phyloP scores from a whole-genome alignment of 2,113 vertebrate genomes.

The Zapornia atra region DNA sequence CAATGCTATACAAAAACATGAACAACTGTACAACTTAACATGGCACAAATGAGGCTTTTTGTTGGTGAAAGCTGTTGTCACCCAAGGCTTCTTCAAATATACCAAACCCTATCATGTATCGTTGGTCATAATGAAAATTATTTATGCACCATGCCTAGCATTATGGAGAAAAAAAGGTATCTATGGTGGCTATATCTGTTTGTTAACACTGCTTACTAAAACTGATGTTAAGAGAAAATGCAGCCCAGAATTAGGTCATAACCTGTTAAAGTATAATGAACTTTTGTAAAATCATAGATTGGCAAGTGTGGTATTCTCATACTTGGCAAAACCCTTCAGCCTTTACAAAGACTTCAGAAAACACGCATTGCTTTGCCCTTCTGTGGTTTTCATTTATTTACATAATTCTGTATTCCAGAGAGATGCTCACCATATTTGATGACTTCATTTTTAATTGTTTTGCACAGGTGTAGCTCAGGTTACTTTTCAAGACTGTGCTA shows the following conservation, averaged over 20 bases:
- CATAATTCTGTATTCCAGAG: not conserved
- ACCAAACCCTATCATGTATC: not conserved
- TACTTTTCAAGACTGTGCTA: constrained; percentile 7
- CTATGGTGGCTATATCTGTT: not conserved
- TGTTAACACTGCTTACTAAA: not conserved
- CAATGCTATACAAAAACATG: not conserved
- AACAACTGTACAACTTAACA: not conserved
- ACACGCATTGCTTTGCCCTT: not conserved
- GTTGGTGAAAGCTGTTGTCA: not conserved
- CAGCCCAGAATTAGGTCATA: not conserved
- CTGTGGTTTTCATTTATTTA: not conserved
- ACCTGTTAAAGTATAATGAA: not conserved
- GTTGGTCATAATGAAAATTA: constrained; percentile 16
- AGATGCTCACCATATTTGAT: not conserved
- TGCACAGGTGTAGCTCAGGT: not conserved
- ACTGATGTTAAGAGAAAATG: not conserved
- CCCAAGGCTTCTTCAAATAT: not conserved
- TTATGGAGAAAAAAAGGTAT: not conserved
- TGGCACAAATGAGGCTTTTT: not conserved
- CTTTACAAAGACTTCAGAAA: not conserved
- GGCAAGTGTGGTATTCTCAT: not conserved
- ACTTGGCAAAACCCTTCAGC: not conserved
- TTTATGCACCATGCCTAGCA: not conserved
- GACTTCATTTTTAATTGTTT: constrained; percentile 27
- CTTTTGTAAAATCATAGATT: not conserved